These are phyloP conservation scores for Tyria jacobaeae DNA, from an alignment of 2,888 invertebrate species.

Conservation along the genomic window DNA sequence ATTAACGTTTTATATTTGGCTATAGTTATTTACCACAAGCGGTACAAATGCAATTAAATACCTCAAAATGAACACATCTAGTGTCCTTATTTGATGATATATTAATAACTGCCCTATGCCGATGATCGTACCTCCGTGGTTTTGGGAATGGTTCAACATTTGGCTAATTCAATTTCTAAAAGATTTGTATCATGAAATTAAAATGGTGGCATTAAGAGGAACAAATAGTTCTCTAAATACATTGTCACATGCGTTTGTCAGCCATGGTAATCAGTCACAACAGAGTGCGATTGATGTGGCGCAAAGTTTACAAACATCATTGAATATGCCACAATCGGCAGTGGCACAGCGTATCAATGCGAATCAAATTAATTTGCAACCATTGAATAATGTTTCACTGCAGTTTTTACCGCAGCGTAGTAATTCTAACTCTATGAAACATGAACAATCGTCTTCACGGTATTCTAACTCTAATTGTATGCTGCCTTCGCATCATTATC, in stretches of 20 bases:
- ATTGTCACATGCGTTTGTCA: slow-evolving; percentile 69
- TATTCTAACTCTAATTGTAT: slow-evolving; percentile 72
- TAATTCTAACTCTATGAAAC: slow-evolving; percentile 64
- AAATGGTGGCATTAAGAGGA: slow-evolving; percentile 82
- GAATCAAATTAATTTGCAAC: slow-evolving; percentile 70
- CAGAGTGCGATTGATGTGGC: slow-evolving; percentile 68
- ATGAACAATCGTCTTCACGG: slow-evolving; percentile 69
- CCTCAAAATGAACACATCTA: slow-evolving; percentile 18
- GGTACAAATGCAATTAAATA: slow-evolving; percentile 15
- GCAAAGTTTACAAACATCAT: slow-evolving; percentile 72
- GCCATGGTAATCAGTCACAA: slow-evolving; percentile 70
- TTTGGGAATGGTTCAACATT: slow-evolving; percentile 84
- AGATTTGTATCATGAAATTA: slow-evolving; percentile 83
- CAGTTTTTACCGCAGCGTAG: slow-evolving; percentile 67
- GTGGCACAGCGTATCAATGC: slow-evolving; percentile 64
- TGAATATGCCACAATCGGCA: slow-evolving; percentile 70
- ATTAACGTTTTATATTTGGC: slow-evolving; percentile 38
- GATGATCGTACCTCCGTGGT: slow-evolving; percentile 76
- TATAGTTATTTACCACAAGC: slow-evolving; percentile 22
- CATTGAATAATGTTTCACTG: slow-evolving; percentile 69
- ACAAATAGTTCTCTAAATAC: slow-evolving; percentile 70
- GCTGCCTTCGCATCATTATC: slow-evolving; percentile 74
- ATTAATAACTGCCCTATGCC: slow-evolving; percentile 62
- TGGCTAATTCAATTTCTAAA: slow-evolving; percentile 80
- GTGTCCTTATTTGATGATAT: slow-evolving; percentile 31